Evolutionary conservation across 2,797 vertebrate genomes (phyloP).

Genomic region (Mallotus villosus): DNA sequence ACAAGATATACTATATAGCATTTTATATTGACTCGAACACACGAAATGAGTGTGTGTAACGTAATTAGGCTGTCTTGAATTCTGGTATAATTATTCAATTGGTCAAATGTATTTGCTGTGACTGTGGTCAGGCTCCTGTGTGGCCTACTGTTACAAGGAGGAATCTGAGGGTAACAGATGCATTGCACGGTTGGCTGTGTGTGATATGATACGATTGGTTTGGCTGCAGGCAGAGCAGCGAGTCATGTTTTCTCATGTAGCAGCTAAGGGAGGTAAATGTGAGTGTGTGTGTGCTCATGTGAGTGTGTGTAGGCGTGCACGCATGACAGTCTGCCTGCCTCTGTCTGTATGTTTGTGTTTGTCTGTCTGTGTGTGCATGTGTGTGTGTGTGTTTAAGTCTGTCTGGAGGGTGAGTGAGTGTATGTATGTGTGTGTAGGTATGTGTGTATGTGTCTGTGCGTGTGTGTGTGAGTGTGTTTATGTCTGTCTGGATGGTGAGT

Average conservation of each 20-base stretch:
- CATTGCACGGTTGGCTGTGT: slow-evolving; percentile 67
- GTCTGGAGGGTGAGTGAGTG: background rate
- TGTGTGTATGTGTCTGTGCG: background rate
- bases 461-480: background rate
- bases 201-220: slow-evolving; percentile 75
- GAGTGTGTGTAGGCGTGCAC: slow-evolving; percentile 64
- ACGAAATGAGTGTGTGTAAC: background rate
- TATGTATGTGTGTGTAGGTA: background rate
- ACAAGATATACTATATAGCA: no score
- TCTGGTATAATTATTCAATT: background rate
- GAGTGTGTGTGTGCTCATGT: slow-evolving; percentile 32
- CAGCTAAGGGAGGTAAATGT: slow-evolving; percentile 52
- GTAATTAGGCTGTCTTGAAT: background rate
- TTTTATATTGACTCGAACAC: no score
- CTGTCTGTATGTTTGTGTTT: background rate
- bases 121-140: slow-evolving; percentile 32
- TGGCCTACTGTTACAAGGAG: slow-evolving; percentile 51
- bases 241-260: slow-evolving; percentile 60
- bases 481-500: slow-evolving; percentile 8
- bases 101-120: background rate
- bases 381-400: background rate
- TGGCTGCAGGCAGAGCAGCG: slow-evolving; percentile 57
- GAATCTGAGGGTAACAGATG: slow-evolving; percentile 71
- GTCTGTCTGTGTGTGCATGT: background rate
- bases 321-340: slow-evolving; percentile 18